Percentiles rank a stretch among this genome's conserved stretches.
Conservation (phyloP, 2,113 vertebrate genomes). For the Rostratula benghalensis region DNA sequence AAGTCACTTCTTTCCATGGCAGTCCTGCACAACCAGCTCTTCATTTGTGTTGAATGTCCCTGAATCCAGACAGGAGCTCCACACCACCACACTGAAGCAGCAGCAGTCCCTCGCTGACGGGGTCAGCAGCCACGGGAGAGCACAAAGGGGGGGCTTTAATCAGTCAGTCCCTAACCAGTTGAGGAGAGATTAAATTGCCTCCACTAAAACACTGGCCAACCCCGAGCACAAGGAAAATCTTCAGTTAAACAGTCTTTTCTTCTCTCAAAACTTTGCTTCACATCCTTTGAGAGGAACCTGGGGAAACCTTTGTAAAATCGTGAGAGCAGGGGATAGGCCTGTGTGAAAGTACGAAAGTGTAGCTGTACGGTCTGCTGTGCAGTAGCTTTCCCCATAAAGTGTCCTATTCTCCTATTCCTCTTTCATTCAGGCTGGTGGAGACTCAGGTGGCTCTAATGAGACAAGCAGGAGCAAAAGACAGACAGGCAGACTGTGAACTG, state of each 20-base stretch:
- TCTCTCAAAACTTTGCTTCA: constrained; percentile 6
- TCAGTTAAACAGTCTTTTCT: not conserved
- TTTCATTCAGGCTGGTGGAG: not conserved
- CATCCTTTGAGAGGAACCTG: constrained; percentile 4
- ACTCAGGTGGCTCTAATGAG: not conserved
- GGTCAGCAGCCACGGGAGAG: not conserved
- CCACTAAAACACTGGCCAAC: not conserved
- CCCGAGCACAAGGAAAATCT: not conserved
- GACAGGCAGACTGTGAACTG: not conserved
- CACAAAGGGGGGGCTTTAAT: not conserved
- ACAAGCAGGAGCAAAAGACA: not conserved
- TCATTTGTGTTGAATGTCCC: not conserved
- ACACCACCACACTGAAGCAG: accelerated
- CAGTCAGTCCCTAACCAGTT: not conserved
- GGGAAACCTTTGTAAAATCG: constrained; percentile 6
- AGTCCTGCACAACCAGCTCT: accelerated
- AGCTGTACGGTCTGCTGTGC: not conserved
- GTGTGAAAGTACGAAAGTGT: constrained; percentile 7
- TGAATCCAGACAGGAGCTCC: not conserved
- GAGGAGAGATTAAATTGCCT: not conserved
- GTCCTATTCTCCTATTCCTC: not conserved
- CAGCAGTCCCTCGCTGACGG: not conserved
- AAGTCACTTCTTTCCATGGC: not conserved
- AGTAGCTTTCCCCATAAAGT: constrained; percentile 27
- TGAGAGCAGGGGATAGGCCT: not conserved